Conservation (phyloP, 2,113 vertebrate genomes). For the Sebastes fasciatus region DNA sequence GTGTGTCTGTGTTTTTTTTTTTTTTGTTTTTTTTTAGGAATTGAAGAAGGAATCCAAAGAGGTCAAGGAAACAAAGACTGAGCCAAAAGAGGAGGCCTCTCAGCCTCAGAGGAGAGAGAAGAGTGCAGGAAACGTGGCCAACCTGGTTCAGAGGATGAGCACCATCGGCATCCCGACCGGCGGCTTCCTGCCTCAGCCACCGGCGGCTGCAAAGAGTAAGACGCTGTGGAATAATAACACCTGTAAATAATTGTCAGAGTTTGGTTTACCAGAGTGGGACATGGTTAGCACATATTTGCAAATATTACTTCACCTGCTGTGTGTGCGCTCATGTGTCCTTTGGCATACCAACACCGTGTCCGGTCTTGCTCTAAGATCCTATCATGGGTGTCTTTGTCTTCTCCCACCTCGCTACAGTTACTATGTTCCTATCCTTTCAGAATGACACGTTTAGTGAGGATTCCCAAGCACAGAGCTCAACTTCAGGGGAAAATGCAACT, state of each 20-base stretch:
- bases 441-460: not conserved
- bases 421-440: not conserved
- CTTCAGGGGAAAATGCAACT: not conserved
- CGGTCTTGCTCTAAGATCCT: constrained; percentile 25
- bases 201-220: constrained; percentile 90
- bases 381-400: not conserved
- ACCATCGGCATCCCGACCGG: constrained; percentile 92
- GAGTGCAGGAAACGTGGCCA: constrained; percentile 90
- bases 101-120: constrained; percentile 86
- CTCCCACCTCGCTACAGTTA: not conserved
- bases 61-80: constrained; percentile 62
- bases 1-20: not conserved
- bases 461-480: not conserved
- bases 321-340: not conserved
- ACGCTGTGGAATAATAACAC: not conserved
- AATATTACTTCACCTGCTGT: not conserved
- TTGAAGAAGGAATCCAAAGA: constrained; percentile 85
- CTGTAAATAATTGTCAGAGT: not conserved
- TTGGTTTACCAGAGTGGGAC: not conserved
- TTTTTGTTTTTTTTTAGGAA: constrained; percentile 84
- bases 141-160: constrained; percentile 96
- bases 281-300: not conserved
- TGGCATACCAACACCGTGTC: constrained; percentile 21
- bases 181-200: constrained; percentile 88
- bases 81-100: constrained; percentile 86